Conservation (phyloP, 2,888 invertebrate genomes). For the Macrophya alboannulata region DNA sequence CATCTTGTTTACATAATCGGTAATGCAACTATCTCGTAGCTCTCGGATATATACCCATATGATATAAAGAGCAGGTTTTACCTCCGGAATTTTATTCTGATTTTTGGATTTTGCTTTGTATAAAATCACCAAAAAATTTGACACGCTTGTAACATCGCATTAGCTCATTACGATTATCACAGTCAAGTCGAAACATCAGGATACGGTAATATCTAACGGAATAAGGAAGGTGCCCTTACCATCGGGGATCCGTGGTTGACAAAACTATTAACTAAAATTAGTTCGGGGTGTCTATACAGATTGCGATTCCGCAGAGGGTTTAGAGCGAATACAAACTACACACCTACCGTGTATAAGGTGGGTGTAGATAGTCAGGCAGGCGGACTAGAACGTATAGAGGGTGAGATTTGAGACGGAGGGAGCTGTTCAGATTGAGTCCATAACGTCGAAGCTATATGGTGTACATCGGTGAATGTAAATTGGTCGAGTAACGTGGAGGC, state of each 20-base stretch:
- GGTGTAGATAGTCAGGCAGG: not conserved
- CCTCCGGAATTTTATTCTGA: too few species aligned
- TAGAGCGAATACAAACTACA: constrained; percentile 23
- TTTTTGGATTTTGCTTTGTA: too few species aligned
- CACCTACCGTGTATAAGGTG: not conserved
- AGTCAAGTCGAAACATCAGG: not conserved
- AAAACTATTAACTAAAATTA: constrained; percentile 37
- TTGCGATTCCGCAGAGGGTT: not conserved
- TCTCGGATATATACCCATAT: not conserved
- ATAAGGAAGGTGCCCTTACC: not conserved
- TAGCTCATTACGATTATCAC: too few species aligned
- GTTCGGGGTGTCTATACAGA: constrained; percentile 29
- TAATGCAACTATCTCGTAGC: constrained; percentile 32
- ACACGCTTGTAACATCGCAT: too few species aligned
- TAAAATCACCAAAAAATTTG: too few species aligned
- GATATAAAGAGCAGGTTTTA: not conserved
- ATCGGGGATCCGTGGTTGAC: not conserved
- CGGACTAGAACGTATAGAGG: too few species aligned
- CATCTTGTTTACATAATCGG: constrained; percentile 50
- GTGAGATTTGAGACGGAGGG: not conserved
- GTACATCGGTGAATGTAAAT: constrained; percentile 14
- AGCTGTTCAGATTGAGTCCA: not conserved
- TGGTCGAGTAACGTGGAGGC: not conserved
- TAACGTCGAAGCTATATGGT: not conserved
- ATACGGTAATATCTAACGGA: not conserved